Evolutionary conservation across 2,888 invertebrate species (phyloP).

Genomic region (Drosophila dives): DNA sequence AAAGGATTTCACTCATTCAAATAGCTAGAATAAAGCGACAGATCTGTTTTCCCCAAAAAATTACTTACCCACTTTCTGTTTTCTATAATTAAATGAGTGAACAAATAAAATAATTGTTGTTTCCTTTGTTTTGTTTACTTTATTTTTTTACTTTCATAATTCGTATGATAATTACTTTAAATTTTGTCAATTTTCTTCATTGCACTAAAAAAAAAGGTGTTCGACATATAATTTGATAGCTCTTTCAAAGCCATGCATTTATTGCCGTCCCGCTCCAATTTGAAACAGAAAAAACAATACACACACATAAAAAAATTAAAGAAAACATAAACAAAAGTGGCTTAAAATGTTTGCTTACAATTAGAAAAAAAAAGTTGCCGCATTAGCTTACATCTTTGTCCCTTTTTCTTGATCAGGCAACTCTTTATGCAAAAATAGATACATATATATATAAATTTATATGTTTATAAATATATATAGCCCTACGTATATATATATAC

Average conservation of each 20-base stretch:
- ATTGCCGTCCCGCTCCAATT: conserved; percentile 53
- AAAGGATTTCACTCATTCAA: neutral
- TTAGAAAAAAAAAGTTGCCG: conserved; percentile 55
- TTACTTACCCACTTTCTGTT: neutral
- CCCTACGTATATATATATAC: conserved; percentile 28
- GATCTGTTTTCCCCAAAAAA: neutral
- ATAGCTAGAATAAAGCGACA: neutral
- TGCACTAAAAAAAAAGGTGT: conserved; percentile 45
- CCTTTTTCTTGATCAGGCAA: conserved; percentile 55
- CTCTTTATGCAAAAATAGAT: conserved; percentile 72
- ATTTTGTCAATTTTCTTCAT: conserved; percentile 26
- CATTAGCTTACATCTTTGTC: conserved; percentile 39
- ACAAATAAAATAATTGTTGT: conserved; percentile 4
- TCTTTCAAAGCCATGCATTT: conserved; percentile 43
- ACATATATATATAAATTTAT: conserved; percentile 56
- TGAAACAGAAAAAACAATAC: conserved; percentile 39
- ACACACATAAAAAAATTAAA: conserved; percentile 34
- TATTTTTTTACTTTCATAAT: conserved; percentile 65
- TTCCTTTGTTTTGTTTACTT: conserved; percentile 37
- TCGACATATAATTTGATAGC: conserved; percentile 28
- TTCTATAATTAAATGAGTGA: neutral
- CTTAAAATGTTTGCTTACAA: conserved; percentile 59
- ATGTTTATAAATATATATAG: conserved; percentile 35
- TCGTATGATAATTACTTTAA: conserved; percentile 30
- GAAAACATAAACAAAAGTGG: conserved; percentile 60